phyloP scores from a whole-genome alignment of 2,888 invertebrate species.

The Drosophila anomelani region DNA sequence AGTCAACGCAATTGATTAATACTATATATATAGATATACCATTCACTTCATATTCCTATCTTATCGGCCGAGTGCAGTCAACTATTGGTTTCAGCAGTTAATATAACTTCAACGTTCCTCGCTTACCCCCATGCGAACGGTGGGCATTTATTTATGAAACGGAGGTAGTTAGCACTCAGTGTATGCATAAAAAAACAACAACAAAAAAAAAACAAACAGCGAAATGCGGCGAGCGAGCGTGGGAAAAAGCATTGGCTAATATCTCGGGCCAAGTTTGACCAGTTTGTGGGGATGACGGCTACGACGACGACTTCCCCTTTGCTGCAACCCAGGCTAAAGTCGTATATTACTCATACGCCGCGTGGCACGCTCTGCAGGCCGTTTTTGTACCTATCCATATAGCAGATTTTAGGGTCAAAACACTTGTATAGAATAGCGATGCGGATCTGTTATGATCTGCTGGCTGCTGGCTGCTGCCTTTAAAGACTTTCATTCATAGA shows the following conservation, averaged over 20 bases:
- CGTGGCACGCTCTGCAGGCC: slow-evolving; percentile 35
- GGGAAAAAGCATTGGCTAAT: slow-evolving; percentile 66
- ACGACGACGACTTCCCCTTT: slow-evolving; percentile 22
- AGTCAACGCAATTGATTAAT: slow-evolving; percentile 14
- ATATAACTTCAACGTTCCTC: not conserved
- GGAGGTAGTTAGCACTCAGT: slow-evolving; percentile 60
- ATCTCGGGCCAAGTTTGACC: slow-evolving; percentile 33
- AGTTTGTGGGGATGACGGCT: slow-evolving; percentile 17
- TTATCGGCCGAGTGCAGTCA: slow-evolving; percentile 26
- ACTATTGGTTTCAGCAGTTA: slow-evolving; percentile 8
- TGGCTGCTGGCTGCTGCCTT: slow-evolving; percentile 6
- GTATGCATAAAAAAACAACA: slow-evolving; percentile 53
- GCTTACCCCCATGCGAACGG: not conserved
- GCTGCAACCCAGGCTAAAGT: slow-evolving; percentile 19
- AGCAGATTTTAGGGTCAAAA: slow-evolving; percentile 67
- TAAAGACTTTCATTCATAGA: slow-evolving; percentile 75
- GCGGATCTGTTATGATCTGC: slow-evolving; percentile 58
- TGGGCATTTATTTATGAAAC: slow-evolving; percentile 19
- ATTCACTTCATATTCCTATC: not conserved
- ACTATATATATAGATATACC: not conserved
- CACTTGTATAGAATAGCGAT: slow-evolving; percentile 50
- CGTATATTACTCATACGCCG: slow-evolving; percentile 69
- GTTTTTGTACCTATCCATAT: not conserved
- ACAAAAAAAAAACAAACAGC: slow-evolving; percentile 18
- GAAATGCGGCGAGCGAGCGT: slow-evolving; percentile 63